Evolutionary conservation across 2,888 invertebrate genomes (phyloP), one percentile per base, ranked within the genome.

Genomic region (Geophilus truncorum): DNA sequence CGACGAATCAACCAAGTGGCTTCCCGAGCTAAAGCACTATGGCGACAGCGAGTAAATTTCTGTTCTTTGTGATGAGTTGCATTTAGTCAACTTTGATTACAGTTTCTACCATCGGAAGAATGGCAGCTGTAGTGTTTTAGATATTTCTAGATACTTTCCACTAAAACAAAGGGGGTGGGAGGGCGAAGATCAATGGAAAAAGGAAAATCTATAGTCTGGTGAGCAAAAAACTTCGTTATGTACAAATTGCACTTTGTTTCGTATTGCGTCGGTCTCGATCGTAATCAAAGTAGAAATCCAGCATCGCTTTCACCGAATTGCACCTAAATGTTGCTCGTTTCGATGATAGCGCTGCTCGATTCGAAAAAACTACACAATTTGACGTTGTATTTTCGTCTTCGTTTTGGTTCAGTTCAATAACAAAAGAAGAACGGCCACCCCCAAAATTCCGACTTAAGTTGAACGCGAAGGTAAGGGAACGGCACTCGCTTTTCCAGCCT

Each of bases 131-230:
- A 23, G 21, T 57, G 57, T 23, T 23, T 40, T 57, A 57, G 57
- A 57, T 57, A 57, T 57, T 57, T 57, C 57, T 57, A 57, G 57
- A 57, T 57, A 23, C 57, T 57, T 21, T 21, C 23, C 12, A 57
- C 57, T 57, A 57, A 57, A 57, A 57, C 57, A 57, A 57, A 18
- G 57, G 57, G 57, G 57, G 57, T 57, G 57, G 57, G 57, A 57
- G 57, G 57, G 57, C 23, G 57, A 57, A 57, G 57, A 23, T 57
- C 57, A 23, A 57, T 57, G 57, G 57, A 57, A 57, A 57, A 23
- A 57, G 57, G 57, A 18, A 57, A 23, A 57, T 57, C 57, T 23
- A 18, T 18, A 23, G 57, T 57, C 57, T 18, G 57, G 57, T 57
- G 57, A 57, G 57, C 57, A 57, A 57, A 57, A 7, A 57, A 57